Evolutionary conservation across 2,797 vertebrate genomes (phyloP).

Genomic region (Carduelis carduelis): DNA sequence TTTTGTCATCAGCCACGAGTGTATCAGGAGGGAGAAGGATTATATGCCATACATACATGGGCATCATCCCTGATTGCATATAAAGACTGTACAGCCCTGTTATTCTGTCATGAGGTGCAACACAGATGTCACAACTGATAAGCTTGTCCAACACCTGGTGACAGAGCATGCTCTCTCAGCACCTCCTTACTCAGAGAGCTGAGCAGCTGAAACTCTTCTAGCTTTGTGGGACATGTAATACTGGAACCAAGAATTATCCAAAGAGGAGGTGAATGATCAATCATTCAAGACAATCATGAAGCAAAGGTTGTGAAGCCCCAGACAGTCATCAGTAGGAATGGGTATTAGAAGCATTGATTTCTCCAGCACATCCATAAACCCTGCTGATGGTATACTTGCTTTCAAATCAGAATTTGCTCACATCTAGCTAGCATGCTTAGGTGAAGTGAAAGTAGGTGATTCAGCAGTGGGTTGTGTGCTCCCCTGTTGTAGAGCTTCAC

Average conservation of each 20-base stretch:
- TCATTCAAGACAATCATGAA: neutral
- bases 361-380: neutral
- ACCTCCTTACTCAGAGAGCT: neutral
- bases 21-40: neutral
- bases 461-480: neutral
- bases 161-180: too few relatives aligned
- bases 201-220: neutral
- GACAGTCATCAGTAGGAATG: neutral
- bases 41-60: too few relatives aligned
- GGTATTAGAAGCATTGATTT: neutral
- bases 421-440: neutral
- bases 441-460: neutral
- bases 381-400: neutral
- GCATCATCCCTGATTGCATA: neutral
- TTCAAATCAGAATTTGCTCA: neutral
- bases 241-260: neutral
- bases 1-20: neutral
- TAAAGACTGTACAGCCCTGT: neutral
- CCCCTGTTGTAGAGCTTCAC: neutral
- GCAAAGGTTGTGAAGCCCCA: neutral
- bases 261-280: neutral
- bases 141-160: rapidly evolving
- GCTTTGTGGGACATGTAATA: neutral
- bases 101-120: neutral
- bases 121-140: rapidly evolving